Conservation (phyloP, 2,888 invertebrate genomes). For the Lissocephala sabroskyi region DNA sequence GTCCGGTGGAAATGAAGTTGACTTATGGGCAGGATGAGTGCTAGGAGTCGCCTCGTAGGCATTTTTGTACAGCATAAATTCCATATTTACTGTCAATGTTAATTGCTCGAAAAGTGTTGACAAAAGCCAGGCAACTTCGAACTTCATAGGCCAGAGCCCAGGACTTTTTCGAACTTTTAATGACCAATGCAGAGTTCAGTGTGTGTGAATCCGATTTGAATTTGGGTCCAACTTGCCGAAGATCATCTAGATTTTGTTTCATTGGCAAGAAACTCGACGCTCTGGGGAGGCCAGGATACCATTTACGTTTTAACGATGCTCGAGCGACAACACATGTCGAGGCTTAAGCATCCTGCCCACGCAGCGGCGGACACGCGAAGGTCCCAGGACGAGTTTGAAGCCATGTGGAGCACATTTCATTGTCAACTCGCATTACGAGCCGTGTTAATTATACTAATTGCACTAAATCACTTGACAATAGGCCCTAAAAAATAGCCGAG, state of each 20-base stretch:
- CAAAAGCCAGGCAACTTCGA: too few relatives aligned
- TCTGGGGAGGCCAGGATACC: too few relatives aligned
- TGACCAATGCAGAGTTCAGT: too few relatives aligned
- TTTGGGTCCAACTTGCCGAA: too few relatives aligned
- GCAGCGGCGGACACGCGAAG: too few relatives aligned
- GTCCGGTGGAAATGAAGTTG: slow-evolving; percentile 50
- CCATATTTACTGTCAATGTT: slow-evolving; percentile 63
- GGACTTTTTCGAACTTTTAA: too few relatives aligned
- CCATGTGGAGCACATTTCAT: slow-evolving; percentile 50
- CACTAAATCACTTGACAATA: slow-evolving; percentile 60
- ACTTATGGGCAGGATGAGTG: slow-evolving; percentile 35
- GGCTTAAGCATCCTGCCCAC: slow-evolving; percentile 39
- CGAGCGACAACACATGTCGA: slow-evolving; percentile 36
- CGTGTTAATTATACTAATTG: slow-evolving; percentile 63
- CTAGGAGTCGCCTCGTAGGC: slow-evolving; percentile 45
- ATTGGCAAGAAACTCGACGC: too few relatives aligned
- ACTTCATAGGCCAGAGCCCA: too few relatives aligned
- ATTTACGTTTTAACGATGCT: too few relatives aligned
- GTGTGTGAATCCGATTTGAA: too few relatives aligned
- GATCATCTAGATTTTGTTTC: too few relatives aligned
- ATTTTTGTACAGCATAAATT: slow-evolving; percentile 54
- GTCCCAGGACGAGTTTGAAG: slow-evolving; percentile 10
- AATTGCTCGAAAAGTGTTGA: slow-evolving; percentile 60
- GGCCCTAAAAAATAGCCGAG: slow-evolving; percentile 3
- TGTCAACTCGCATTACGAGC: slow-evolving; percentile 56